Base-by-base conservation (phyloP, 2,888 invertebrate species). In the Octodonta nipae region DNA sequence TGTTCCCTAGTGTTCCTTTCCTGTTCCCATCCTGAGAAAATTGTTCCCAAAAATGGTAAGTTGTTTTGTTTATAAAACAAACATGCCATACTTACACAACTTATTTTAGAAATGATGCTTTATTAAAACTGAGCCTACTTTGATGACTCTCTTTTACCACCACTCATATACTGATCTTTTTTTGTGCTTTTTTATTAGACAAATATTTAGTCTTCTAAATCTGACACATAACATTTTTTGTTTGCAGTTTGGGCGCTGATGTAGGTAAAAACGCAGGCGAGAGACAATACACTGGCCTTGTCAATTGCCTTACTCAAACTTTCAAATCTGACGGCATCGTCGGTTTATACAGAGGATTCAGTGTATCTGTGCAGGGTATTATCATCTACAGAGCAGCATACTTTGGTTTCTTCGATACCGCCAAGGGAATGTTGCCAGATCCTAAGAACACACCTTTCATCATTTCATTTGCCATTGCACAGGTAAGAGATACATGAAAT, bases 301-400 rank as follows among this genome's bases (percentile, higher is more conserved):
- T 61, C 5, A 70, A 75, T 50, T 74, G 74, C 52, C 50, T 75
- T 29, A 32, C 28, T 14, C 50, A 75, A 56, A 70, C 64, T 2
- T 38, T 61, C 30, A 71, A 70, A 54, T 56, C 66, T 26, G 76
- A 78, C 53, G 76, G 76, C 28, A 43, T 68, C 11, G 50, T 65
- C 30, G 77, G 77, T 34, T 59, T 75, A 34, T 78, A 78, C 60
- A 61, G 73, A 50, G 76, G 77, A 15, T 75, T 78, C 53, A 59
- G 58, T 40, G 75, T 77, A 15, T 76, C 75, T 35, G 75, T 76
- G 26, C 75, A 76, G 53, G 75, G 75, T 42, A 74, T 74, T 43
- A 64, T 76, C 50, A 73, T 77, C 49, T 78, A 77, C 56, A 63
- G 74, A 46, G 75, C 75, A 15, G 64, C 73, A 33, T 77, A 76